Evolutionary conservation across 2,797 vertebrate genomes (phyloP), one percentile per base, ranked within the genome.

Genomic region (Percopsis omiscomaycus): DNA sequence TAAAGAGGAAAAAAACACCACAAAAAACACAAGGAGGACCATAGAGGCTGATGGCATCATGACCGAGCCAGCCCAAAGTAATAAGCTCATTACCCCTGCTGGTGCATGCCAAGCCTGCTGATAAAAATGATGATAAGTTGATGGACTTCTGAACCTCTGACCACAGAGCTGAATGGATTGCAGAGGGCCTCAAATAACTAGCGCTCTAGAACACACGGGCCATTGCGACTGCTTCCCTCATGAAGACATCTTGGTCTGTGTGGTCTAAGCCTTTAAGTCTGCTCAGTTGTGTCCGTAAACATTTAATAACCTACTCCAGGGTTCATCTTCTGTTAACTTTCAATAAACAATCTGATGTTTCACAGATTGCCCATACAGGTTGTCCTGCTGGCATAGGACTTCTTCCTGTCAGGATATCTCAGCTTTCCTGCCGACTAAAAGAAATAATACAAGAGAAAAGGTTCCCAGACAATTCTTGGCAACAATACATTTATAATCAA

Each of bases 61-160:
- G 51, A 47, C 55, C 22, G 22, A 61, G 47, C 42, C 47, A 55
- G 58, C 54, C 48, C 66, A 65, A 58, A 68, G 49, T 61, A 66
- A 49, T 72, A 69, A 77, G 63, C 69, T 30, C 0, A 63, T 81
- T 74, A 74, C 50, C 15, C 32, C 9, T 1, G 3, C 22, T 69
- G 67, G 52, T 45, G 30, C 29, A 29, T 8, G 46, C 30, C 66
- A 67, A 27, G 28, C 71, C 65, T 59, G 54, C 15, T 63, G 68
- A 66, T 67, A 13, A 72, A 70, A 13, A 68, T 51, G 66, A 71
- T 61, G 56, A 66, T 64, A 57, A 30, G 10, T 47, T 57, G 60
- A 61, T 2, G 2, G 47, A 74, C 15, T 45, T 57, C 47, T 44
- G 2, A 50, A 54, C 58, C 1, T 47, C 73, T 61, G 55, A 63